A percentile compares a stretch with the other conserved stretches of the same genome.
phyloP scores from a whole-genome alignment of 2,797 vertebrate genomes.

The Botia almorhae region DNA sequence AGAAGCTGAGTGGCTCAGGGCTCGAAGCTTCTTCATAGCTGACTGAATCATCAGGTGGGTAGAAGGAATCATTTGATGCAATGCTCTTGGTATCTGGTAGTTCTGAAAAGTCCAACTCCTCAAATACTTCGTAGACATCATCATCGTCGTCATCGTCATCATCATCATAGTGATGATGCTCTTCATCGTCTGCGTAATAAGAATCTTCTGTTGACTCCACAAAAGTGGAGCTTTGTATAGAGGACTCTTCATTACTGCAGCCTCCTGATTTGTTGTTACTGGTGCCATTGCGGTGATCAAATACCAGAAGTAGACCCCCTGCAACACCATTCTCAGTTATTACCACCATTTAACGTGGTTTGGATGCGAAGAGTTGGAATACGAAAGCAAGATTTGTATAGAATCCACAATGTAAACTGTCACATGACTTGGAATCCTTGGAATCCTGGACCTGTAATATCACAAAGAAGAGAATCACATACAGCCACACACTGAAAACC shows the following conservation, averaged over 20 bases:
- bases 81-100: slow-evolving; percentile 82
- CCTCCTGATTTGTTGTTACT: neutral
- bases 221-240: slow-evolving; percentile 35
- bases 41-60: slow-evolving; percentile 73
- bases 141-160: slow-evolving; percentile 77
- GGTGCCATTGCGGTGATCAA: slow-evolving; percentile 69
- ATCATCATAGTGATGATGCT: slow-evolving; percentile 62
- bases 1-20: slow-evolving; percentile 82
- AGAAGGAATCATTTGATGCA: slow-evolving; percentile 91
- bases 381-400: slow-evolving; percentile 7
- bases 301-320: slow-evolving; percentile 57
- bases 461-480: neutral
- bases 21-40: slow-evolving; percentile 46
- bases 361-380: slow-evolving; percentile 29
- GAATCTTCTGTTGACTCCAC: slow-evolving; percentile 49
- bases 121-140: slow-evolving; percentile 80
- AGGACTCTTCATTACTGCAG: slow-evolving; percentile 52
- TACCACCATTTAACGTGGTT: slow-evolving; percentile 77
- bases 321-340: slow-evolving; percentile 68
- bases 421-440: slow-evolving; percentile 21
- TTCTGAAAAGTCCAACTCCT: slow-evolving; percentile 83
- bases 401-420: slow-evolving; percentile 1
- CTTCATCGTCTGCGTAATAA: slow-evolving; percentile 43
- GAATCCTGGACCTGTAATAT: neutral
- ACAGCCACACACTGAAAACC: neutral